A percentile compares a stretch with the other conserved stretches of the same genome.
Evolutionary conservation across 2,113 vertebrate genomes (phyloP).

Genomic region (Syngnathus scovelli): DNA sequence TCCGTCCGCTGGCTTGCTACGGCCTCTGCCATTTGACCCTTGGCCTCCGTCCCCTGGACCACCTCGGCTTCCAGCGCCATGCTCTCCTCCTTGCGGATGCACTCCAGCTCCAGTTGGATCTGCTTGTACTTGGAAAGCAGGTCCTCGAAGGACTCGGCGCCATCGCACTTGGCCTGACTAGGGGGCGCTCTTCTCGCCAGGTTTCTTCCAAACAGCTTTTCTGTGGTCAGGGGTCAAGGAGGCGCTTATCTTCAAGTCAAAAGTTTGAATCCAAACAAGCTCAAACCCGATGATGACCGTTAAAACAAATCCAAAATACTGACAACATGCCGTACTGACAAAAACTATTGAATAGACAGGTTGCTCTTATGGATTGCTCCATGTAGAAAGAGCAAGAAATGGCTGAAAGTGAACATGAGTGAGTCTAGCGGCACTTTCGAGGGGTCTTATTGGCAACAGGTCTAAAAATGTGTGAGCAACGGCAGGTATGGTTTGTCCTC

Average conservation of each 20-base stretch:
- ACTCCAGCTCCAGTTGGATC: slow-evolving; percentile 93
- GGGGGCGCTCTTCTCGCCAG: slow-evolving; percentile 74
- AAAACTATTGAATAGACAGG: too few relatives aligned
- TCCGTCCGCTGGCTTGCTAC: slow-evolving; percentile 30
- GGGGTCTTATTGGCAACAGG: too few relatives aligned
- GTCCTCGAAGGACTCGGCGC: slow-evolving; percentile 90
- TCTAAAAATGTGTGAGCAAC: too few relatives aligned
- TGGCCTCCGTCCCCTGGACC: slow-evolving; percentile 56
- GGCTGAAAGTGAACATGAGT: too few relatives aligned
- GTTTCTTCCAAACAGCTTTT: slow-evolving; percentile 76
- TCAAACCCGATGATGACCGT: background rate
- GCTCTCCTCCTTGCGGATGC: slow-evolving; percentile 91
- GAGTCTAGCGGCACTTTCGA: too few relatives aligned
- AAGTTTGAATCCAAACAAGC: background rate
- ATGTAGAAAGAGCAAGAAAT: too few relatives aligned
- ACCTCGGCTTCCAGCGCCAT: slow-evolving; percentile 77
- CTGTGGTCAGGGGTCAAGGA: slow-evolving; percentile 62
- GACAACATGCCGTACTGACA: too few relatives aligned
- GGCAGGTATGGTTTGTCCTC: too few relatives aligned
- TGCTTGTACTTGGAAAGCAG: slow-evolving; percentile 92
- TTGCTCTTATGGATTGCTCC: too few relatives aligned
- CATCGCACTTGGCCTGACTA: slow-evolving; percentile 69
- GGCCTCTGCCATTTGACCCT: slow-evolving; percentile 8
- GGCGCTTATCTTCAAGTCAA: background rate
- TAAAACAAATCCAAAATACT: background rate